A percentile compares a stretch with the other conserved stretches of the same genome.
Evolutionary conservation across 2,113 vertebrate genomes (phyloP).

Genomic region (Gambusia holbrooki): DNA sequence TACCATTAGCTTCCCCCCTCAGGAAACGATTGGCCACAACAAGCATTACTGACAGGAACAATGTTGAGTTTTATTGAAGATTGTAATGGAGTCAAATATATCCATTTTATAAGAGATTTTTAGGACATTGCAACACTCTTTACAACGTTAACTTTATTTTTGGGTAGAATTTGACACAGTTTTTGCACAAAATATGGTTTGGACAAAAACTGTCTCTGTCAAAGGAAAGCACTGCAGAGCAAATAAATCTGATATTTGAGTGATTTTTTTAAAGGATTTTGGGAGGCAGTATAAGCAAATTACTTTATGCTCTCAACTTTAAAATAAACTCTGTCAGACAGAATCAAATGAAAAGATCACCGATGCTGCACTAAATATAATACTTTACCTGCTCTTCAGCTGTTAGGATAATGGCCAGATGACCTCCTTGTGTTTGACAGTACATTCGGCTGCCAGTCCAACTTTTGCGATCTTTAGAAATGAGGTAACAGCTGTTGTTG

Average conservation of each 20-base stretch:
- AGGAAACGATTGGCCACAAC: no score
- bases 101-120: not conserved
- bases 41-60: no score
- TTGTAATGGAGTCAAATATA: no score
- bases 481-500: slow-evolving; percentile 73
- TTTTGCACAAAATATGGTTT: not conserved
- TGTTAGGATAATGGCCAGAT: slow-evolving; percentile 77
- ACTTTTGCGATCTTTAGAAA: slow-evolving; percentile 22
- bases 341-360: not conserved
- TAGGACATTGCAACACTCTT: not conserved
- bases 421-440: slow-evolving; percentile 60
- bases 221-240: not conserved
- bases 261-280: no score
- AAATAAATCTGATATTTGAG: no score
- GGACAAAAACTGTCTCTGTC: not conserved
- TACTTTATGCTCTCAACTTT: not conserved
- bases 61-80: no score
- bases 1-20: no score
- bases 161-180: not conserved
- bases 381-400: slow-evolving; percentile 74
- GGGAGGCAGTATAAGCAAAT: not conserved
- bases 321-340: not conserved
- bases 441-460: slow-evolving; percentile 53
- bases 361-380: not conserved
- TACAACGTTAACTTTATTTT: not conserved